Evolutionary conservation across 2,797 vertebrate genomes (phyloP).

Genomic region (Sphenopsis melanotis): DNA sequence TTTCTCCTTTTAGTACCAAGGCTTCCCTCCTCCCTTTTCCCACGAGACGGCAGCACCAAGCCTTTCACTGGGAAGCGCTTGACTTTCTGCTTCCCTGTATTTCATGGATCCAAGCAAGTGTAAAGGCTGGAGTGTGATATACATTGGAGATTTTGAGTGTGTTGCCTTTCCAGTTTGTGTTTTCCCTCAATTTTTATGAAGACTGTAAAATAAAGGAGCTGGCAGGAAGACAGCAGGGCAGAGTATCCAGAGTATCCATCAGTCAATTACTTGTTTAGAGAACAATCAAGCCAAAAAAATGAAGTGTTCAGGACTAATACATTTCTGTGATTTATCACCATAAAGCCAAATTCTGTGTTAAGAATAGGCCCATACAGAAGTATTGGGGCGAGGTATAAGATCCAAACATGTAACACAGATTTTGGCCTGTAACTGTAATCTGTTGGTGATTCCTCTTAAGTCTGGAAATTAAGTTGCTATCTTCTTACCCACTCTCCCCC

Average conservation of each 20-base stretch:
- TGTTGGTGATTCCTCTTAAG: neutral
- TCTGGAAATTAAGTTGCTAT: neutral
- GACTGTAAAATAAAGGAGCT: conserved; percentile 2
- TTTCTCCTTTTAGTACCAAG: conserved; percentile 36
- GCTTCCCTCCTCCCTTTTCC: conserved; percentile 38
- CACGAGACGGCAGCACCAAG: conserved; percentile 42
- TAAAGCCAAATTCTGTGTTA: neutral
- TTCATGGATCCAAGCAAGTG: neutral
- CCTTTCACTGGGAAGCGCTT: neutral
- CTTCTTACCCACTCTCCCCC: neutral
- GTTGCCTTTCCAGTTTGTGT: neutral
- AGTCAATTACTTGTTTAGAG: neutral
- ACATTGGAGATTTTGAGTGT: neutral
- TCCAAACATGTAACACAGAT: neutral
- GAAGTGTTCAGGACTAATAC: neutral
- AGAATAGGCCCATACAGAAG: neutral
- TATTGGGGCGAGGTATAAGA: neutral
- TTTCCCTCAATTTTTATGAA: neutral
- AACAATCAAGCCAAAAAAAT: neutral
- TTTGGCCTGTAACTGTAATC: neutral
- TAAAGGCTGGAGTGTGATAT: neutral
- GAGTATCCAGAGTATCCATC: neutral
- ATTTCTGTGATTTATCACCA: neutral
- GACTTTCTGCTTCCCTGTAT: conserved; percentile 15
- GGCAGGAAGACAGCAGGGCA: neutral